Conservation (phyloP, 2,797 vertebrate species). For the Ctenochaetus hawaiiensis region DNA sequence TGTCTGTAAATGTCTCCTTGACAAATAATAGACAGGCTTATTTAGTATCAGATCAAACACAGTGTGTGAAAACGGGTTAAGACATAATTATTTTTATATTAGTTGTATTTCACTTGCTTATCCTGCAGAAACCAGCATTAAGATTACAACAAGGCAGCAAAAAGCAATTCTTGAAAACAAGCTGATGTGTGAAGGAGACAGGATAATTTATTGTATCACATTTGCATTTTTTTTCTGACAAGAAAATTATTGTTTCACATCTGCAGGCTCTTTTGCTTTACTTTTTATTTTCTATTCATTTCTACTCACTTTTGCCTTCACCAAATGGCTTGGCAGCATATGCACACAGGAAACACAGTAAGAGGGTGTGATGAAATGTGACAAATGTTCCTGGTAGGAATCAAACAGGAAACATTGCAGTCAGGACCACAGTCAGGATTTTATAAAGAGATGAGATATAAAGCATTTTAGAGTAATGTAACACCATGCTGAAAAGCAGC, state of each 20-base stretch:
- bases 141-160: neutral
- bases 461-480: neutral
- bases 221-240: neutral
- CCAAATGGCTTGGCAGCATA: neutral
- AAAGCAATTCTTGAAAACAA: neutral
- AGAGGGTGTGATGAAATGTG: neutral
- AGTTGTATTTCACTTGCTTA: neutral
- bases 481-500: neutral
- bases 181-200: neutral
- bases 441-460: neutral
- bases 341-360: neutral
- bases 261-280: neutral
- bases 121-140: neutral
- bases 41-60: too few species aligned
- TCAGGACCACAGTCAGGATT: neutral
- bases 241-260: neutral
- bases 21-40: neutral
- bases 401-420: too few species aligned
- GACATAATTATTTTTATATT: neutral
- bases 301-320: neutral
- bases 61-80: neutral
- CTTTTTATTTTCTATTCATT: too few species aligned
- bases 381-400: too few species aligned
- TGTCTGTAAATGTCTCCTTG: slow-evolving; percentile 3
- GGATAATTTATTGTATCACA: neutral